phyloP scores from a whole-genome alignment of 2,888 invertebrate species.

The Cyaniris semiargus region DNA sequence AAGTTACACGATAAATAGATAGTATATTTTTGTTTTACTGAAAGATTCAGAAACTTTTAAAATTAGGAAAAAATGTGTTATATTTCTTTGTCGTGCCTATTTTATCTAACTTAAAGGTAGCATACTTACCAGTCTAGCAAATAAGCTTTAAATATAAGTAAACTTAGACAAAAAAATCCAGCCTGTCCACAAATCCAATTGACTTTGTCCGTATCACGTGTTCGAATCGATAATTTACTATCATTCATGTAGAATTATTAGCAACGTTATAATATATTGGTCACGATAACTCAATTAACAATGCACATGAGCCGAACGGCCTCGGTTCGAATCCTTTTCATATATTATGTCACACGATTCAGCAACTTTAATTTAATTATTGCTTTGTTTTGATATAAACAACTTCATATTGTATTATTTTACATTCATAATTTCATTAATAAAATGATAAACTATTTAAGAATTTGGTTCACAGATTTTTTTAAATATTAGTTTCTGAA shows the following conservation, averaged over 20 bases:
- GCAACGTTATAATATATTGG: neutral
- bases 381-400: neutral
- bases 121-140: too few species aligned
- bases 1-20: neutral
- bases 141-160: neutral
- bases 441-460: too few species aligned
- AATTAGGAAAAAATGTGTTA: neutral
- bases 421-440: too few species aligned
- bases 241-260: neutral
- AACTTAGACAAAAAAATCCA: neutral
- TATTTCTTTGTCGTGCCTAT: too few species aligned
- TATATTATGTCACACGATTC: conserved; percentile 1
- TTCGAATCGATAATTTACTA: conserved; percentile 10
- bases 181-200: neutral
- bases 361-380: neutral
- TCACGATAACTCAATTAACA: conserved; percentile 6
- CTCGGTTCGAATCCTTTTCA: conserved; percentile 10
- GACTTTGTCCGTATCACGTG: neutral
- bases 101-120: too few species aligned
- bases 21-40: neutral
- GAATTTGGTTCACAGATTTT: too few species aligned
- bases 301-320: neutral
- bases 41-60: neutral
- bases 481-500: too few species aligned
- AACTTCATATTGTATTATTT: neutral